A percentile compares a stretch with the other conserved stretches of the same genome.
These are phyloP conservation scores for Austrolebias charrua DNA, from an alignment of 2,797 vertebrate genomes.

Conservation along the genomic window DNA sequence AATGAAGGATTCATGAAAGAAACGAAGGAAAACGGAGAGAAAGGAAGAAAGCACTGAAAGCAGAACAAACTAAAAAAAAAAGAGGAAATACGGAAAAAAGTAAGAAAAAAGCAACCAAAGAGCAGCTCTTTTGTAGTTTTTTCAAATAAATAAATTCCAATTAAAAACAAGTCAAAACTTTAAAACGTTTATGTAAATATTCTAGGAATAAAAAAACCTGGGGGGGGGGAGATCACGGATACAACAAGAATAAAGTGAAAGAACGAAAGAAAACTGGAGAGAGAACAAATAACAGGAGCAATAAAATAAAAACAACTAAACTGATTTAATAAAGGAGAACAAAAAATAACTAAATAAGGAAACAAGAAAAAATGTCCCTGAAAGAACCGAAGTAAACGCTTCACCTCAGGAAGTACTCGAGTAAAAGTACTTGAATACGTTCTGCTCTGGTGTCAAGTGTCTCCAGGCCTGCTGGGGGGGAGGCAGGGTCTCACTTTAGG, in stretches of 20 bases:
- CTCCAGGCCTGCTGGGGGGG: slow-evolving; percentile 16
- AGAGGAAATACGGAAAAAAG: too few species aligned
- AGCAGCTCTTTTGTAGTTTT: too few species aligned
- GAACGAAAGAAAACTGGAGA: neutral
- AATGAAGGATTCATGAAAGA: neutral
- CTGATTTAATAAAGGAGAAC: neutral
- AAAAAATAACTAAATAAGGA: neutral
- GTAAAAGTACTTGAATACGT: slow-evolving; percentile 36
- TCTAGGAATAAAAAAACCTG: too few species aligned
- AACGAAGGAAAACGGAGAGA: neutral
- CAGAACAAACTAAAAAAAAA: neutral
- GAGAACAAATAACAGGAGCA: neutral
- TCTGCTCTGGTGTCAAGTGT: slow-evolving; percentile 50
- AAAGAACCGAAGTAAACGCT: too few species aligned
- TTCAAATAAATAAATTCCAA: too few species aligned
- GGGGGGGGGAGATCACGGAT: too few species aligned
- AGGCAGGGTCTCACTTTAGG: slow-evolving; percentile 63
- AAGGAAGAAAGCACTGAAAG: neutral
- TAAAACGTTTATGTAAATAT: too few species aligned
- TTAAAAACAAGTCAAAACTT: too few species aligned
- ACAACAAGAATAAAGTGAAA: neutral
- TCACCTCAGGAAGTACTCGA: neutral
- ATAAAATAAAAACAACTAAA: neutral
- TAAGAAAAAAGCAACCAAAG: too few species aligned
- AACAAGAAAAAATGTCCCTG: neutral